A percentile compares a stretch with the other conserved stretches of the same genome.
Evolutionary conservation across 2,888 invertebrate species (phyloP).

Genomic region (Spisula subtruncata): DNA sequence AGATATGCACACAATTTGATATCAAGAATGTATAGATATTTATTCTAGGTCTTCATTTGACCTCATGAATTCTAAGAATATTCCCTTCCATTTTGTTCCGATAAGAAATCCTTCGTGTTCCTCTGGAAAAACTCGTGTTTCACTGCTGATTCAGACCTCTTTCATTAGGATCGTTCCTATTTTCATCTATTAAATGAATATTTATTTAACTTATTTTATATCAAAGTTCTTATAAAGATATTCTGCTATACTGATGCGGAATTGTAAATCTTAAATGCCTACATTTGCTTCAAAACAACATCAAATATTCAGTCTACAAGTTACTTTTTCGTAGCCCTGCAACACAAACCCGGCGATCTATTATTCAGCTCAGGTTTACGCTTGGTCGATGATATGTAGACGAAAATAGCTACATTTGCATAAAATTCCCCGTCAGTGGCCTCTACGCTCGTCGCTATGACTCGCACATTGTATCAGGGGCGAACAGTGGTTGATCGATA

Average conservation of each 20-base stretch:
- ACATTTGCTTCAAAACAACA: constrained; percentile 37
- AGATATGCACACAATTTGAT: constrained; percentile 44
- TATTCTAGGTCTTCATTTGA: constrained; percentile 35
- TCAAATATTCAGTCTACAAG: constrained; percentile 19
- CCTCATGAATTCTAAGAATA: constrained; percentile 42
- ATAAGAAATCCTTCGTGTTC: constrained; percentile 47
- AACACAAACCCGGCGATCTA: constrained; percentile 52
- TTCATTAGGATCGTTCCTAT: background rate
- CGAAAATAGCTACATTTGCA: constrained; percentile 36
- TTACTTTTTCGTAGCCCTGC: constrained; percentile 35
- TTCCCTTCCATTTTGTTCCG: constrained; percentile 50
- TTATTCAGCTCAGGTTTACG: constrained; percentile 46
- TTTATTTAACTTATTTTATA: background rate
- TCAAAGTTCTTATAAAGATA: constrained; percentile 27
- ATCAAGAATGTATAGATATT: constrained; percentile 22
- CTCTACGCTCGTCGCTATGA: background rate
- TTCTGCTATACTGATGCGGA: constrained; percentile 27
- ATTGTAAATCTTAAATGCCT: constrained; percentile 36
- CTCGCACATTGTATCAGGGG: background rate
- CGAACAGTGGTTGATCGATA: background rate
- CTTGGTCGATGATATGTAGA: constrained; percentile 48
- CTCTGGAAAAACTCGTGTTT: constrained; percentile 36
- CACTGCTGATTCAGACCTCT: constrained; percentile 43
- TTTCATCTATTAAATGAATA: constrained; percentile 14
- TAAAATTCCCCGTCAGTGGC: constrained; percentile 31